Conservation (phyloP, 2,113 vertebrate genomes). For the Phyllostomus discolor region DNA sequence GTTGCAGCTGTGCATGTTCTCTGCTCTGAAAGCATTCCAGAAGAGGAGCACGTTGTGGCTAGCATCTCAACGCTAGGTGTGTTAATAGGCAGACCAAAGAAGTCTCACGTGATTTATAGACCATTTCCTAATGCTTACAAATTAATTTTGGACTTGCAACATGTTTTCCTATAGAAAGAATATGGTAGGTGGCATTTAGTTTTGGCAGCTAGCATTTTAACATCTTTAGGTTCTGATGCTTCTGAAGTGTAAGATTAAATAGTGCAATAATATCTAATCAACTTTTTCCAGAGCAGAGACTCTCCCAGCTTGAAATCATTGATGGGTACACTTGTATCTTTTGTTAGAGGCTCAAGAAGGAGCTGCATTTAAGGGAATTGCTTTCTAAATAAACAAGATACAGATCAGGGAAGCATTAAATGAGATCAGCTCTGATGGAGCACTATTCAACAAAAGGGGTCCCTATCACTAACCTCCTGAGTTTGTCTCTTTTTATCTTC, state of each 20-base stretch:
- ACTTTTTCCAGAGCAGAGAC: neutral
- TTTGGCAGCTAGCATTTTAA: neutral
- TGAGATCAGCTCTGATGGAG: neutral
- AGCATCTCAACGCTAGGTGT: neutral
- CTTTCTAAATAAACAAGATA: neutral
- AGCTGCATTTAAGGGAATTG: neutral
- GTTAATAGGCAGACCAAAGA: neutral
- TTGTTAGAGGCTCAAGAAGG: neutral
- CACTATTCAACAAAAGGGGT: neutral
- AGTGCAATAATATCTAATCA: neutral
- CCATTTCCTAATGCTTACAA: neutral
- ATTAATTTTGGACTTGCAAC: neutral
- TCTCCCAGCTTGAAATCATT: neutral
- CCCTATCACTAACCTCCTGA: neutral
- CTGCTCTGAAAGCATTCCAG: neutral
- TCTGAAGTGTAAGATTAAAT: neutral
- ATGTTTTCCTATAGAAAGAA: neutral
- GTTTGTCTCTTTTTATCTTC: neutral
- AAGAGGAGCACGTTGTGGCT: neutral
- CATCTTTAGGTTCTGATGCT: neutral
- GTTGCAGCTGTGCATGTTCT: constrained; percentile 12
- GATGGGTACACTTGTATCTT: neutral
- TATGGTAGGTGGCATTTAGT: neutral
- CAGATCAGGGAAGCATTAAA: neutral
- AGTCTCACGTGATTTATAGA: neutral